Evolutionary conservation across 2,888 invertebrate species (phyloP).

Genomic region (Prenolepis imparis): DNA sequence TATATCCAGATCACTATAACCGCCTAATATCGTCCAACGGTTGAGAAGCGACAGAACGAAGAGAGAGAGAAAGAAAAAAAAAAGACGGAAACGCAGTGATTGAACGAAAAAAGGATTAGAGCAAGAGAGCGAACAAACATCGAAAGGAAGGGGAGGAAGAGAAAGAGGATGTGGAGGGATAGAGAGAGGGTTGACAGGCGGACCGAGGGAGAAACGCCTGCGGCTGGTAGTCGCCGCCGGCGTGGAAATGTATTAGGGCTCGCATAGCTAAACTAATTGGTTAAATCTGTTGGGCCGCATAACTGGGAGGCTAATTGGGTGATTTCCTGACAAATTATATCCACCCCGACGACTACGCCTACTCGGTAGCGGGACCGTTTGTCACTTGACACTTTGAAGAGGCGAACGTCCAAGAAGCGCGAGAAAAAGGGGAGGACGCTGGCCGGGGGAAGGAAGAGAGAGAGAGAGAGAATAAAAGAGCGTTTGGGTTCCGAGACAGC

Average conservation of each 20-base stretch:
- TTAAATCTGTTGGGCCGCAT: constrained; percentile 86
- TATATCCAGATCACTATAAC: constrained; percentile 55
- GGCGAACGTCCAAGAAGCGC: constrained; percentile 73
- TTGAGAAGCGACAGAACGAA: constrained; percentile 13
- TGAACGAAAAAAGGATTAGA: constrained; percentile 33
- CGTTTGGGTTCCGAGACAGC: constrained; percentile 34
- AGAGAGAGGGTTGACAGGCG: constrained; percentile 53
- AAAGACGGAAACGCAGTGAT: constrained; percentile 40
- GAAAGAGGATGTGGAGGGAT: constrained; percentile 28
- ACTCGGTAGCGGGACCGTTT: constrained; percentile 85
- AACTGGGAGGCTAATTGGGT: constrained; percentile 86
- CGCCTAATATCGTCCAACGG: constrained; percentile 68
- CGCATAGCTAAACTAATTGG: constrained; percentile 86
- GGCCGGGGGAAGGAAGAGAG: constrained; percentile 26
- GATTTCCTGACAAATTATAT: constrained; percentile 87
- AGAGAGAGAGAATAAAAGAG: not conserved
- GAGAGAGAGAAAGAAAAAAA: constrained; percentile 35
- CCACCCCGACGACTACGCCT: constrained; percentile 85
- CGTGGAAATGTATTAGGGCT: constrained; percentile 85
- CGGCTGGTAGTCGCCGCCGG: constrained; percentile 77
- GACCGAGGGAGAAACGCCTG: constrained; percentile 67
- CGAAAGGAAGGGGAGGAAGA: constrained; percentile 25
- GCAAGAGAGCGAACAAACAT: not conserved
- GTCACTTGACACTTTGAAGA: constrained; percentile 85
- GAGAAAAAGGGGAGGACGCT: constrained; percentile 57